These are phyloP conservation scores for Myocastor coypus DNA, from an alignment of 2,113 vertebrate genomes.

Conservation along the genomic window DNA sequence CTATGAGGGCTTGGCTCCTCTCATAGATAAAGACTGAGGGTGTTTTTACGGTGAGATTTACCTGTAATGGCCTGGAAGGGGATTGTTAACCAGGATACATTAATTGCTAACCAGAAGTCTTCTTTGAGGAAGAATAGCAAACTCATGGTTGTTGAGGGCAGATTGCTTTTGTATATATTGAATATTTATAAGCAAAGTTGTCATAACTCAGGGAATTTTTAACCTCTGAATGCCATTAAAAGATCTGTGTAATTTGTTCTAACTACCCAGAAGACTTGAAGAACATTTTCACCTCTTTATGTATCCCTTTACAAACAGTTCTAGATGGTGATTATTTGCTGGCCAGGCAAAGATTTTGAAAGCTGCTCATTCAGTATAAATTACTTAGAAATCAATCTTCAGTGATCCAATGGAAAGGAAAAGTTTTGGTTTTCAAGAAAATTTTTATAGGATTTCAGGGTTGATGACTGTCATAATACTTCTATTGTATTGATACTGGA, in stretches of 20 bases:
- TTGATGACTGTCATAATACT: background rate
- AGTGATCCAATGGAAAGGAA: constrained; percentile 24
- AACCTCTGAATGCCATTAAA: background rate
- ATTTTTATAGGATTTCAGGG: constrained; percentile 38
- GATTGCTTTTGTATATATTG: background rate
- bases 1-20: background rate
- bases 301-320: background rate
- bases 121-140: background rate
- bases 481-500: background rate
- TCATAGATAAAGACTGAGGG: background rate
- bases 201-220: constrained; percentile 1
- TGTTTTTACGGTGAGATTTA: background rate
- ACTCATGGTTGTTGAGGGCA: background rate
- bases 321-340: background rate
- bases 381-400: constrained; percentile 46
- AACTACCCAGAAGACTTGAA: background rate
- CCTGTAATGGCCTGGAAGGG: background rate
- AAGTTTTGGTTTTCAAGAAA: constrained; percentile 22
- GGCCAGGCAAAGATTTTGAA: constrained; percentile 25
- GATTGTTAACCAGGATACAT: background rate
- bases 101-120: background rate
- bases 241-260: constrained; percentile 11
- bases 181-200: background rate
- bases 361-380: background rate
- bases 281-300: background rate